Conservation (phyloP, 2,797 vertebrate genomes). For the Artibeus lituratus region DNA sequence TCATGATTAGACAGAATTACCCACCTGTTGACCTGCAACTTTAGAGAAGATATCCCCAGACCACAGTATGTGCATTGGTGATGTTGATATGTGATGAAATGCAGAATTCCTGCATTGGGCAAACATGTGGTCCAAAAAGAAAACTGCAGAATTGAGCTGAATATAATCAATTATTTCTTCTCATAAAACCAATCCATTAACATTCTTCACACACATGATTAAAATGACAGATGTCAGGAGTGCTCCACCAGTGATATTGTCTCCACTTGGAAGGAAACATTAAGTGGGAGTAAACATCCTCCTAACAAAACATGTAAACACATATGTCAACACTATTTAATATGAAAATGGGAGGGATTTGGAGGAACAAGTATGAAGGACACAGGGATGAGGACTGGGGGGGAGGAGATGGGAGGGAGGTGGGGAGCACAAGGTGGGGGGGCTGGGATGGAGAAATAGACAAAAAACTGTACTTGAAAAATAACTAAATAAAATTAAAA, state of each 20-base stretch:
- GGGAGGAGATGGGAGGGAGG: too few species aligned
- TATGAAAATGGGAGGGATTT: too few species aligned
- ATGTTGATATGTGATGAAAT: not conserved
- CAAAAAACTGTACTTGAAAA: too few species aligned
- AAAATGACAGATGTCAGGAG: not conserved
- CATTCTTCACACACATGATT: not conserved
- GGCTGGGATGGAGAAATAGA: too few species aligned
- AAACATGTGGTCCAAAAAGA: not conserved
- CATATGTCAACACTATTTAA: not conserved
- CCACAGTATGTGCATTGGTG: fast-evolving
- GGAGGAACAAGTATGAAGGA: too few species aligned
- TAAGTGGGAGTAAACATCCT: not conserved
- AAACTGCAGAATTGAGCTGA: not conserved
- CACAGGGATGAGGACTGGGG: too few species aligned
- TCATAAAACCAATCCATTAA: not conserved
- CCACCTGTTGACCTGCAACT: not conserved
- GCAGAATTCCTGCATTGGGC: not conserved
- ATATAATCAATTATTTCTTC: not conserved
- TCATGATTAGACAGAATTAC: not conserved
- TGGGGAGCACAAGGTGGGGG: too few species aligned
- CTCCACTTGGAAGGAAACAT: not conserved
- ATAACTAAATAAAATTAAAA: too few species aligned
- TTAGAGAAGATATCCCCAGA: not conserved
- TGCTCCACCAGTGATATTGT: not conserved
- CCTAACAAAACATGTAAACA: not conserved